phyloP scores from a whole-genome alignment of 2,888 invertebrate species.

The Calameuta pallipes region DNA sequence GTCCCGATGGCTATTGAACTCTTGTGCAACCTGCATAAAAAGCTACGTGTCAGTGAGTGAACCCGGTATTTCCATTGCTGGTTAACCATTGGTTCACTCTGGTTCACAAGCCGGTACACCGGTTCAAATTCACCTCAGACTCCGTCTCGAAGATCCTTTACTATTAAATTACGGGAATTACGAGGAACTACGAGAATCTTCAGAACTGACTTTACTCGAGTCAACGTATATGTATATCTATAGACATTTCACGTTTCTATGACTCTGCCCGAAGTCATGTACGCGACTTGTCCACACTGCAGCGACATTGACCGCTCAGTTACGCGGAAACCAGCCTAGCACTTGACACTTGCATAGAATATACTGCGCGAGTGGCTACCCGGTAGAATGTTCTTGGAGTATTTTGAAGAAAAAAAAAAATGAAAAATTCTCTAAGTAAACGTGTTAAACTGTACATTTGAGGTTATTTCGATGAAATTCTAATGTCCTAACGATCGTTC shows the following conservation, averaged over 20 bases:
- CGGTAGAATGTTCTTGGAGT: background rate
- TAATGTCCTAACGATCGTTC: background rate
- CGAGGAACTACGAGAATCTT: background rate
- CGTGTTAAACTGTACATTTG: background rate
- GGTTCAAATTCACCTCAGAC: constrained; percentile 1
- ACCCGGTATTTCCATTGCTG: background rate
- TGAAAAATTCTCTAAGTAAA: constrained; percentile 1
- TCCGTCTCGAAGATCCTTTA: background rate
- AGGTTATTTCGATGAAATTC: background rate
- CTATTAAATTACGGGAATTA: background rate
- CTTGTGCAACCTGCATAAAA: constrained; percentile 26
- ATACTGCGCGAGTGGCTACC: background rate
- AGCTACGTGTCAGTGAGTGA: constrained; percentile 5
- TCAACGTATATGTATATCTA: background rate
- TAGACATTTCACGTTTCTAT: background rate
- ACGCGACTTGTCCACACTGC: background rate
- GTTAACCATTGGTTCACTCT: background rate
- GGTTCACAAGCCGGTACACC: background rate
- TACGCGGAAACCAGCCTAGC: background rate
- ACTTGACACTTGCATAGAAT: background rate
- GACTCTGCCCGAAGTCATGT: background rate
- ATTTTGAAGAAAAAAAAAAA: constrained; percentile 12
- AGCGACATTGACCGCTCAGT: background rate
- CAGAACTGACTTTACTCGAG: background rate
- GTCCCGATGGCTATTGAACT: constrained; percentile 23